Evolutionary conservation across 2,888 invertebrate genomes (phyloP).

Genomic region (Drosophila tripunctata): DNA sequence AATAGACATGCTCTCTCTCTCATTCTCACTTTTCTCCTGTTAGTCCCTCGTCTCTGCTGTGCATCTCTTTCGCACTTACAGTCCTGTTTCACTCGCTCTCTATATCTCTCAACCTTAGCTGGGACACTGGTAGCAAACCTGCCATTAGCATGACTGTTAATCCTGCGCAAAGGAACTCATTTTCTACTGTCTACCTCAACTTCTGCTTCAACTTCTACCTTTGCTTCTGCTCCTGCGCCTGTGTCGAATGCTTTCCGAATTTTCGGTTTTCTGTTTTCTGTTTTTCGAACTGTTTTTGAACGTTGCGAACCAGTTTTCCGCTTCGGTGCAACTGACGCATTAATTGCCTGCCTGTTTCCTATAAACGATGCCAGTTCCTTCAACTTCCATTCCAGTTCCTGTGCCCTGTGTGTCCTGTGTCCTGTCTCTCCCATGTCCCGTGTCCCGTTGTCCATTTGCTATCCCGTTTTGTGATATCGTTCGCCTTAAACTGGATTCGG

Average conservation of each 20-base stretch:
- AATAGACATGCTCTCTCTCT: background rate
- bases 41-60: background rate
- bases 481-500: conserved; percentile 45
- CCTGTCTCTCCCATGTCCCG: background rate
- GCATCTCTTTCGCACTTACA: too few relatives aligned
- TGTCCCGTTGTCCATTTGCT: conserved; percentile 2
- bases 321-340: conserved; percentile 73
- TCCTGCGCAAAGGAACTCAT: conserved; percentile 30
- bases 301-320: conserved; percentile 74
- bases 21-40: background rate
- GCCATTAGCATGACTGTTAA: conserved; percentile 21
- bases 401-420: background rate
- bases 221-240: conserved; percentile 20
- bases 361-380: conserved; percentile 4
- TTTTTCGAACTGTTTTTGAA: conserved; percentile 5
- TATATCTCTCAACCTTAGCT: background rate
- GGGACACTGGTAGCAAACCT: conserved; percentile 10
- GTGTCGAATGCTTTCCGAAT: conserved; percentile 49
- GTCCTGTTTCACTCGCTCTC: background rate
- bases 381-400: conserved; percentile 12
- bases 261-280: background rate
- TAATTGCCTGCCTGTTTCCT: conserved; percentile 55
- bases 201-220: background rate
- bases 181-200: background rate
- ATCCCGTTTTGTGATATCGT: conserved; percentile 6